Conservation (phyloP, 2,888 invertebrate genomes). For the Drosophila multiciliata region DNA sequence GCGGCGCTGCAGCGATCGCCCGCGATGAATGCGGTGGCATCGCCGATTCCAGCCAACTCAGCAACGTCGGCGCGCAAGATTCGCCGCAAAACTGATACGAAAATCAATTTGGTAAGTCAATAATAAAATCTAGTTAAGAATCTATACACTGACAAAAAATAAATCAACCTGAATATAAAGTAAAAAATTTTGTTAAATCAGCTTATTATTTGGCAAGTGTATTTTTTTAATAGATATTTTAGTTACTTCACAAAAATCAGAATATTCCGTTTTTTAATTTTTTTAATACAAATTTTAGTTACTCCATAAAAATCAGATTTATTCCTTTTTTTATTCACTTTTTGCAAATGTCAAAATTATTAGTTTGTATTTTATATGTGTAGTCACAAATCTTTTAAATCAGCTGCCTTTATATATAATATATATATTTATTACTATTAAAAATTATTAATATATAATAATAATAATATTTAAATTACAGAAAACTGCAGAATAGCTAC, state of each 20-base stretch:
- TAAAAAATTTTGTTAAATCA: not conserved
- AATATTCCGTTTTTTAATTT: not conserved
- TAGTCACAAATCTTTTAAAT: no score
- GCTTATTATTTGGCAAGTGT: not conserved
- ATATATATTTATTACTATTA: no score
- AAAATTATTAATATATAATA: no score
- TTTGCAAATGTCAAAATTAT: no score
- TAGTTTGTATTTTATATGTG: no score
- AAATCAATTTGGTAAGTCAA: slow-evolving; percentile 82
- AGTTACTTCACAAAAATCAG: not conserved
- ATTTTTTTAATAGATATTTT: not conserved
- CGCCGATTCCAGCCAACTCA: slow-evolving; percentile 85
- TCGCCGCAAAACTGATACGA: slow-evolving; percentile 89
- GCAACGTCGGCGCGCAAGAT: slow-evolving; percentile 89
- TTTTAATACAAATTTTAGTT: no score
- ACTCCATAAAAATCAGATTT: no score
- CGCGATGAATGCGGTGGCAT: slow-evolving; percentile 85
- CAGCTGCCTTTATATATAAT: no score
- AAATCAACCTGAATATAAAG: not conserved
- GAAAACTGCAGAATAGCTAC: no score
- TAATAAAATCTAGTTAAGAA: not conserved
- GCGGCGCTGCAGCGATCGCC: slow-evolving; percentile 80
- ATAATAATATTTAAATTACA: no score
- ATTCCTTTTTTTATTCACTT: no score
- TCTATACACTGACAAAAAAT: not conserved